Base-by-base conservation (phyloP, 2,797 vertebrate genomes). In the Protonibea diacanthus region DNA sequence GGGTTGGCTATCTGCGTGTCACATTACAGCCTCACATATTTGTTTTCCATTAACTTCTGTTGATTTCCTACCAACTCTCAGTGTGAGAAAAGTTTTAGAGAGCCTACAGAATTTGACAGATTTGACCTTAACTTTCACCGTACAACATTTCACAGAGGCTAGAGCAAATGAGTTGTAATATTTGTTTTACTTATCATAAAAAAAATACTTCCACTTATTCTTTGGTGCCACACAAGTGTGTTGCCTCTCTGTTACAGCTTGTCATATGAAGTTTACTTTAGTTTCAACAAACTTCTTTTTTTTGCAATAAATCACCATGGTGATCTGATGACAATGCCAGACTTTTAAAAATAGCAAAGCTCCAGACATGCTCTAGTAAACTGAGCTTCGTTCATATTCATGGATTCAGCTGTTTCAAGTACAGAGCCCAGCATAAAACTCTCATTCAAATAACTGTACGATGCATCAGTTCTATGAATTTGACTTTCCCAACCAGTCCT, bases 301-400 rank as follows among this genome's bases (percentile, higher is more conserved):
- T 23, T 18, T 29, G 4, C 49, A 80, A 60, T 48, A 78, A 65
- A 64, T 78, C 62, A 65, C 65, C 61, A 76, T 55, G 62, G 68
- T 71, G 75, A 65, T 74, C 23, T 58, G 33, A 56, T 72, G 57
- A 33, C 45, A 69, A 47, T 53, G 58, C 48, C 58, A 73, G 63
- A 71, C 52, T 57, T 71, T 56, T 69, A 80, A 78, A 79, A 82
- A 78, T 69, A 86, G 61, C 59, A 63, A 53, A 38, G 66, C 61
- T 74, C 40, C 29, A 58, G 62, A 68, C 58, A 62, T 51, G 58
- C 58, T 82, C 55, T 67, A 38, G 45, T 79, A 71, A 76, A 76
- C 52, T 20, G 44, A 55, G 56, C 51, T 53, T 27, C 2, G 11
- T 51, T 57, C 15, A 44, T 70, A 66, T 68, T 80, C 33, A 63